These are phyloP conservation scores for Quadroppia sp. DNA, from an alignment of 2,888 invertebrate species.

Conservation along the genomic window DNA sequence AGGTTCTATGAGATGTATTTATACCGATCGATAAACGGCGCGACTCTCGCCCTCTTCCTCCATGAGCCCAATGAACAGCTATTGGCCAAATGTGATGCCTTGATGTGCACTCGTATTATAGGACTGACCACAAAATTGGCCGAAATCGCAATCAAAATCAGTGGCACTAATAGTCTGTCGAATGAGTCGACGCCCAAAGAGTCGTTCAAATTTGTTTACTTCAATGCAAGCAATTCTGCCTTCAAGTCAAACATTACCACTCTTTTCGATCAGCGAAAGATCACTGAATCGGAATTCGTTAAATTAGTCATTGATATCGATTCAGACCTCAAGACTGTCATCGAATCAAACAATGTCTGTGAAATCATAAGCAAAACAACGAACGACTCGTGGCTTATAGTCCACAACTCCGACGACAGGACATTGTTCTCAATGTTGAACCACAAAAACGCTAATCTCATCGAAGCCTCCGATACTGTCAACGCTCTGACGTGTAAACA, in stretches of 20 bases:
- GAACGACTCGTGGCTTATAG: constrained; percentile 43
- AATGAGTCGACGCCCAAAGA: constrained; percentile 33
- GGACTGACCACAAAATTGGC: constrained; percentile 39
- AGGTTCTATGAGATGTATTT: constrained; percentile 28
- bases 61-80: constrained; percentile 3
- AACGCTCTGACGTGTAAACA: constrained; percentile 32
- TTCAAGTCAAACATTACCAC: constrained; percentile 37
- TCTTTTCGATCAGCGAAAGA: constrained; percentile 41
- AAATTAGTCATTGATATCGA: constrained; percentile 43
- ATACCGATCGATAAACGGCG: constrained; percentile 42
- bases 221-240: constrained; percentile 38
- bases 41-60: constrained; percentile 36
- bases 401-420: constrained; percentile 28
- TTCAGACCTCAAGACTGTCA: constrained; percentile 33
- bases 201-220: constrained; percentile 40
- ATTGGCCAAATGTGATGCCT: constrained; percentile 39
- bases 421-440: constrained; percentile 41
- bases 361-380: constrained; percentile 43
- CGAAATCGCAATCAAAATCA: constrained; percentile 36
- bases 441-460: constrained; percentile 43
- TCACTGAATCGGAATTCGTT: constrained; percentile 41
- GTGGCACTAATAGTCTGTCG: background rate
- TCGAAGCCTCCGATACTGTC: constrained; percentile 43
- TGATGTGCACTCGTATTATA: constrained; percentile 35
- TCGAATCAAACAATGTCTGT: constrained; percentile 35